Conservation (phyloP, 1,140 invertebrate genomes). For the Musca domestica region DNA sequence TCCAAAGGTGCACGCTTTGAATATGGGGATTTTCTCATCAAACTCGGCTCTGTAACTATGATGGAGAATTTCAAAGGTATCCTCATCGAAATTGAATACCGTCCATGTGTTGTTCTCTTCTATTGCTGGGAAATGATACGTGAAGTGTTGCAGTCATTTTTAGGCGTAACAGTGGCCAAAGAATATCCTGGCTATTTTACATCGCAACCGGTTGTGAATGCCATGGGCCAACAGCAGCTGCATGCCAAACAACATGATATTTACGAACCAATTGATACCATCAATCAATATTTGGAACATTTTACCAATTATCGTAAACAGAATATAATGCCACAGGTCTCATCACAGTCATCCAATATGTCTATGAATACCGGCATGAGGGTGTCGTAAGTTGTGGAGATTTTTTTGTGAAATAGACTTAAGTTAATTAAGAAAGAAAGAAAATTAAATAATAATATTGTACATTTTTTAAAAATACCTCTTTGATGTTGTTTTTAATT, state of each 20-base stretch:
- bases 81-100: slow-evolving; percentile 92
- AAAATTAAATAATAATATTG: neutral
- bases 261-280: slow-evolving; percentile 86
- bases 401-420: neutral
- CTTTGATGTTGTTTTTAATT: slow-evolving; percentile 8
- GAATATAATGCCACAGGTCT: slow-evolving; percentile 21
- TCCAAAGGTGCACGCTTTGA: slow-evolving; percentile 91
- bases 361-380: slow-evolving; percentile 5
- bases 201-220: slow-evolving; percentile 52
- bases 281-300: slow-evolving; percentile 93
- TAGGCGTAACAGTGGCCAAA: slow-evolving; percentile 72
- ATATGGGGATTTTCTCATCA: slow-evolving; percentile 90
- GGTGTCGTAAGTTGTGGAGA: neutral
- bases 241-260: slow-evolving; percentile 71
- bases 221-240: slow-evolving; percentile 48
- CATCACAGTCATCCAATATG: neutral
- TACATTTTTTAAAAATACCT: neutral
- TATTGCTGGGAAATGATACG: slow-evolving; percentile 89
- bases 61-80: slow-evolving; percentile 93
- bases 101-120: slow-evolving; percentile 80
- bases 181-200: slow-evolving; percentile 64
- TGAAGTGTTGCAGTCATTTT: slow-evolving; percentile 89
- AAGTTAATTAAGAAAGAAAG: neutral
- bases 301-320: slow-evolving; percentile 85
- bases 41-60: slow-evolving; percentile 89